Base-by-base conservation (phyloP, 2,888 invertebrate species). In the Scaptomyza flava region DNA sequence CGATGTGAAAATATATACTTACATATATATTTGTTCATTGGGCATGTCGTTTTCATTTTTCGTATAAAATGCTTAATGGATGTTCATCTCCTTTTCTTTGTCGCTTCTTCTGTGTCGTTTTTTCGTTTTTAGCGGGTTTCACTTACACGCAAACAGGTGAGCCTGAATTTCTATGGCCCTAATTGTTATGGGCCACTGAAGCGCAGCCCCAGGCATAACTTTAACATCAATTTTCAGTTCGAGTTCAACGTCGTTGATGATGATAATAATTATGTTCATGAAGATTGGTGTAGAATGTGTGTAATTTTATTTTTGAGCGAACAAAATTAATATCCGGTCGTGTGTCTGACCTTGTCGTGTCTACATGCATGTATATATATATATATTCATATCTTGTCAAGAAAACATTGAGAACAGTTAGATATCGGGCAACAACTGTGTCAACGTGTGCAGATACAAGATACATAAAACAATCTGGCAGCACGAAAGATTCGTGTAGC, bases 121-220 rank as follows among this genome's bases (percentile, higher is more conserved):
- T 23, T 23, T 23, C n/a, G 3, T 23, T 27, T 6, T 27, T 27
- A 27, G 27, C 53, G 46, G 73, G 78, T 78, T 77, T 77, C 77
- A 77, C 77, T 79, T 77, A 60, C 38, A 34, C 12, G n/a, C 4
- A 41, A 41, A 34, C 50, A 50, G 65, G 67, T 69, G 70, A 59
- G 67, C 73, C 71, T 63, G 11, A 66, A 70, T 66, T 76, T 75
- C 77, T 69, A 42, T 70, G 75, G 74, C 83, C 79, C 82, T 84
- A 84, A 84, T 84, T 84, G 84, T 85, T 78, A 85, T 81, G 84
- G 81, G 81, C 85, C 84, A 83, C 78, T 83, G 84, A 78, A 82
- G 81, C 85, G 77, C 72, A 71, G 72, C 69, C 46, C 57, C 38
- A 48, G 71, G 62, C 70, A 47, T 48, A 59, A 54, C 30, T 31